A percentile compares a stretch with the other conserved stretches of the same genome.
Conservation (phyloP, 2,888 invertebrate genomes). For the Leucoptera coffeella region DNA sequence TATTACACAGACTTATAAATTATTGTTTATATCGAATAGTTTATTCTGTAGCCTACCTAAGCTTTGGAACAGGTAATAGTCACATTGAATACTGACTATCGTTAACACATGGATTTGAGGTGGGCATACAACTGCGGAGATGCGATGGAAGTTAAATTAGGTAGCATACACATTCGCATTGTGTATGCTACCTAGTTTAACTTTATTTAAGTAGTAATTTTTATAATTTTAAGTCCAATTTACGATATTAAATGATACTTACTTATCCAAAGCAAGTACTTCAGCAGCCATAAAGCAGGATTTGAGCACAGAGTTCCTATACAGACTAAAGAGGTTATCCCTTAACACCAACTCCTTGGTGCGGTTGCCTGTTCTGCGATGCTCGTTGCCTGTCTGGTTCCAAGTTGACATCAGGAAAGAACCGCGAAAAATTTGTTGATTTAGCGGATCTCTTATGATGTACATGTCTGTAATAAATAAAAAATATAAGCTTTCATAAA, state of each 20-base stretch:
- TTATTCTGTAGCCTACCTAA: no score
- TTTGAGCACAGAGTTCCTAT: slow-evolving; percentile 66
- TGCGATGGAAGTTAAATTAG: no score
- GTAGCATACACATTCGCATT: no score
- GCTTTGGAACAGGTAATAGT: no score
- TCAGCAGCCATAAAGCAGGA: slow-evolving; percentile 75
- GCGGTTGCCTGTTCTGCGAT: slow-evolving; percentile 63
- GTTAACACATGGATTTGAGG: no score
- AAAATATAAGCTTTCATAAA: no score
- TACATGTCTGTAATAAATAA: slow-evolving; percentile 64
- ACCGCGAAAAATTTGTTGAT: slow-evolving; percentile 77
- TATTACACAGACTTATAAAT: no score
- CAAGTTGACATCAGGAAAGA: slow-evolving; percentile 74
- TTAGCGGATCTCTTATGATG: slow-evolving; percentile 63
- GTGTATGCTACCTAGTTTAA: slow-evolving; percentile 11
- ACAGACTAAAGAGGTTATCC: slow-evolving; percentile 67
- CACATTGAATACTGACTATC: no score
- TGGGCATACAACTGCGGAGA: no score
- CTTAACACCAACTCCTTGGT: slow-evolving; percentile 68
- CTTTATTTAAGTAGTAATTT: no score
- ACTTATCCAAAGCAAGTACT: slow-evolving; percentile 82
- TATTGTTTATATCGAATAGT: no score
- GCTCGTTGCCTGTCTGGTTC: slow-evolving; percentile 56
- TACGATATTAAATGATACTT: slow-evolving; percentile 13
- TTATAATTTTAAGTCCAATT: no score